A percentile compares a stretch with the other conserved stretches of the same genome.
Evolutionary conservation across 2,113 vertebrate species (phyloP).

Genomic region (Mobula hypostoma): DNA sequence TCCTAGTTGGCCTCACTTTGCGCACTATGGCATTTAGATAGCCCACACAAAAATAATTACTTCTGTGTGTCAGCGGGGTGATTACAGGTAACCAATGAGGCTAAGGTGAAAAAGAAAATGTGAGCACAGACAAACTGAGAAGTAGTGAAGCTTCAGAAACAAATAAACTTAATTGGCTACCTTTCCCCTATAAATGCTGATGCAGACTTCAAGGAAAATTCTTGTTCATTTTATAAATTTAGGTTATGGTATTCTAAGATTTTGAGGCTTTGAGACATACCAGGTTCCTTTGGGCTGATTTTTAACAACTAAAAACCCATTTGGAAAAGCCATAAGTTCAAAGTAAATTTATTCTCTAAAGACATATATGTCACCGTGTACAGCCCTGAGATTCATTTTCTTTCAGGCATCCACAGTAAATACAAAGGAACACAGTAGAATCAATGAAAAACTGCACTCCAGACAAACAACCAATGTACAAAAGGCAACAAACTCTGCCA

Average conservation of each 20-base stretch:
- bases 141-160: background rate
- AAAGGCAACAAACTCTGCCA: too few relatives aligned
- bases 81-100: background rate
- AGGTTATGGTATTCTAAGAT: background rate
- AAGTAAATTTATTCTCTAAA: too few relatives aligned
- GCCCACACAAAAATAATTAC: too few relatives aligned
- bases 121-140: background rate
- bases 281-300: background rate
- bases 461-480: too few relatives aligned
- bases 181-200: background rate
- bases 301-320: background rate
- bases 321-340: background rate
- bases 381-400: too few relatives aligned
- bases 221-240: background rate
- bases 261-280: too few relatives aligned
- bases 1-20: slow-evolving; percentile 23
- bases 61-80: background rate
- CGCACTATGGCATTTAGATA: background rate
- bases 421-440: too few relatives aligned
- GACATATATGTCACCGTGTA: too few relatives aligned
- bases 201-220: background rate
- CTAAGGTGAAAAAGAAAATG: background rate
- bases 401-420: too few relatives aligned
- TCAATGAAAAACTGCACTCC: too few relatives aligned
- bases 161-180: background rate